Evolutionary conservation across 2,888 invertebrate genomes (phyloP), one percentile per base, ranked within the genome.

Genomic region (Drosophila leonis): DNA sequence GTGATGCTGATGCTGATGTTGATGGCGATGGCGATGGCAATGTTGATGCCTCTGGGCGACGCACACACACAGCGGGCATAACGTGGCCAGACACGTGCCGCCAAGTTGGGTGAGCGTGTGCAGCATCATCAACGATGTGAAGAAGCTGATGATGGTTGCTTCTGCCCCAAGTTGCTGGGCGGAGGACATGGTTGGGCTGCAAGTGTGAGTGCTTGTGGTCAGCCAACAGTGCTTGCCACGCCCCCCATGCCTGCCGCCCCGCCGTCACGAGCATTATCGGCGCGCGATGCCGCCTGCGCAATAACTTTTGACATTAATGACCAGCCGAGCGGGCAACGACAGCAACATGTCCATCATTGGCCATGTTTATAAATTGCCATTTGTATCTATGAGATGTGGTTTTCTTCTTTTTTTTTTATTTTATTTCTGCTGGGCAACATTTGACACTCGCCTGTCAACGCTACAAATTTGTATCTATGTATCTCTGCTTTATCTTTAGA

Each of bases 281-380:
- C 31, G 31, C 67, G 59, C 49, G 39, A 62, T 56, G 80, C 81
- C 86, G 84, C 87, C 89, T 83, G 87, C 78, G 90, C 84, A 86
- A 90, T 90, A 84, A 84, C 84, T 84, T 84, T 88, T 90, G 84
- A 89, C 85, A 88, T 86, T 86, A 86, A 86, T 86, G 90, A 77
- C 82, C 87, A 68, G 46, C 60, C 67, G 64, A 73, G 61, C 64
- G 44, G 56, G 52, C 52, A 37, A 57, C 64, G 60, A 65, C 44
- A 61, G 75, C 52, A 31, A 48, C 83, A 67, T 80, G 81, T 85
- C 86, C 81, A 83, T 74, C 73, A 68, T 73, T 69, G 74, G 75
- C 68, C 84, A 74, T 75, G 72, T 80, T 88, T 88, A 72, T 86
- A 80, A 85, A 82, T 85, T 88, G 90, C 71, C 89, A 83, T 85